Evolutionary conservation across 2,113 vertebrate species (phyloP).

Genomic region (Stomatorhinus ivindoensis): DNA sequence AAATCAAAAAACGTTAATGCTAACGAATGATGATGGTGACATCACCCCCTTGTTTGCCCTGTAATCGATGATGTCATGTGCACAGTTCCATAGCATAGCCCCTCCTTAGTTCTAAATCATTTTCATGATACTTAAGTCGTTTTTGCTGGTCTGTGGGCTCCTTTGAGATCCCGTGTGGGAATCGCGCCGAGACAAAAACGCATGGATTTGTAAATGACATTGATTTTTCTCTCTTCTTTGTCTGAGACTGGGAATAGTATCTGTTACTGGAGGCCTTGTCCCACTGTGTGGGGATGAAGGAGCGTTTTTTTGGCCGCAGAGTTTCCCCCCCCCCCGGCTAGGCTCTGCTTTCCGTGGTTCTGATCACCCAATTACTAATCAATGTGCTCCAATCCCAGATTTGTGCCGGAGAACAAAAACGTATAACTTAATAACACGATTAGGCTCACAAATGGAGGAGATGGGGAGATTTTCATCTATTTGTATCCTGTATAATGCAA

Average conservation of each 20-base stretch:
- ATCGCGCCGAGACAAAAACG: background rate
- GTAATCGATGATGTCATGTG: background rate
- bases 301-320: background rate
- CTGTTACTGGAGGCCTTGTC: background rate
- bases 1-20: background rate
- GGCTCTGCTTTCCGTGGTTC: background rate
- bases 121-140: background rate
- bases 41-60: background rate
- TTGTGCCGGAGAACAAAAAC: background rate
- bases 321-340: background rate
- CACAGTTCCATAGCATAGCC: background rate
- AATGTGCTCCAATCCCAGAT: background rate
- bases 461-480: background rate
- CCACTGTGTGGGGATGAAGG: background rate
- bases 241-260: background rate
- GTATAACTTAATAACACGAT: background rate
- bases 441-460: background rate
- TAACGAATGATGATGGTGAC: background rate
- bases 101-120: background rate
- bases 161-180: background rate
- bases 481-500: background rate
- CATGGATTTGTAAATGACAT: conserved; percentile 11
- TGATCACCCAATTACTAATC: too few species aligned
- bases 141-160: background rate
- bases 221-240: background rate